These are phyloP conservation scores for Spilarctia lutea DNA, from an alignment of 2,888 invertebrate genomes.

Conservation along the genomic window DNA sequence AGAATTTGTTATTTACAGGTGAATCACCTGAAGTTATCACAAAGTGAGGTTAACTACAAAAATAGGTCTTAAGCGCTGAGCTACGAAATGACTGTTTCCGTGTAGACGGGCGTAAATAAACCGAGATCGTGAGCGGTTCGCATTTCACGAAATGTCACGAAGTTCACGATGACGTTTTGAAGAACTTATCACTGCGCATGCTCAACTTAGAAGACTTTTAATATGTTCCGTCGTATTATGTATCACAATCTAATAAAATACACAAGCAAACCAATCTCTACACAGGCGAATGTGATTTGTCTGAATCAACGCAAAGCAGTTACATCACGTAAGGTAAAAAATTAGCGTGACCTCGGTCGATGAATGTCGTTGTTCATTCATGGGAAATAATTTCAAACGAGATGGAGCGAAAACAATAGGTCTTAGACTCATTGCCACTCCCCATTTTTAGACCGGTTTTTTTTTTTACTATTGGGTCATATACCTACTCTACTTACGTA, in stretches of 20 bases:
- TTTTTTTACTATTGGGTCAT: neutral
- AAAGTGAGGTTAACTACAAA: constrained; percentile 81
- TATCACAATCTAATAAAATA: constrained; percentile 23
- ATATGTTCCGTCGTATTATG: constrained; percentile 52
- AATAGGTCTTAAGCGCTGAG: constrained; percentile 65
- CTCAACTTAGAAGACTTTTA: constrained; percentile 55
- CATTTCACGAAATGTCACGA: constrained; percentile 49
- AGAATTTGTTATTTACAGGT: constrained; percentile 19
- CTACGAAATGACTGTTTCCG: constrained; percentile 62
- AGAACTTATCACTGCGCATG: constrained; percentile 61
- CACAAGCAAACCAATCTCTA: constrained; percentile 3
- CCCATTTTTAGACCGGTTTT: constrained; percentile 37
- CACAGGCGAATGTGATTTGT: constrained; percentile 59
- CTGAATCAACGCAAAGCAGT: constrained; percentile 62
- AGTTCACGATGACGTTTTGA: constrained; percentile 53
- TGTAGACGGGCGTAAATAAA: constrained; percentile 74
- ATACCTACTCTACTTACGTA: neutral
- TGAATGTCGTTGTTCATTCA: constrained; percentile 72
- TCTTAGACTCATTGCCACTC: constrained; percentile 43
- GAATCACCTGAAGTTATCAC: constrained; percentile 50
- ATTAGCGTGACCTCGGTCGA: constrained; percentile 78
- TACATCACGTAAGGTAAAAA: constrained; percentile 80
- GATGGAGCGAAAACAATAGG: constrained; percentile 73
- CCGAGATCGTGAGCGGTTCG: constrained; percentile 58
- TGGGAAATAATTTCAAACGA: constrained; percentile 73